Evolutionary conservation across 1,140 invertebrate genomes (phyloP).

Genomic region (Zaprionus tsacasi): DNA sequence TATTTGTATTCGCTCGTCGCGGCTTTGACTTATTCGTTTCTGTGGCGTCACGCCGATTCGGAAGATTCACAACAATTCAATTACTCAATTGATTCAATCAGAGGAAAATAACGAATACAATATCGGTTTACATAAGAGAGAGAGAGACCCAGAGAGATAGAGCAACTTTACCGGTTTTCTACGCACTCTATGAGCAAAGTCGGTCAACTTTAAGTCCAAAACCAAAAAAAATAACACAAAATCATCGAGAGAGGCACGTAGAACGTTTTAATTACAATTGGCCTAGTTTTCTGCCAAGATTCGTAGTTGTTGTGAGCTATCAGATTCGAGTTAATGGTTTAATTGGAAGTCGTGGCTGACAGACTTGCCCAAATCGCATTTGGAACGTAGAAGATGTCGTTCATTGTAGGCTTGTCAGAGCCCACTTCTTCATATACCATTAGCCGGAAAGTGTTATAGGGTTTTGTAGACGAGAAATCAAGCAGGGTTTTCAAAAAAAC

Average conservation of each 20-base stretch:
- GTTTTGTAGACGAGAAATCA: not conserved
- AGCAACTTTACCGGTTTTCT: constrained; percentile 32
- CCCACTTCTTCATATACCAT: not conserved
- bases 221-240: constrained; percentile 34
- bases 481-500: not conserved
- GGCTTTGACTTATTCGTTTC: constrained; percentile 35
- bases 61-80: constrained; percentile 43
- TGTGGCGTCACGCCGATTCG: constrained; percentile 48
- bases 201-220: constrained; percentile 45
- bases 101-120: constrained; percentile 28
- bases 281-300: constrained; percentile 57
- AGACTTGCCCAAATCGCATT: constrained; percentile 39
- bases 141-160: not conserved
- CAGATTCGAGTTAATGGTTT: constrained; percentile 75
- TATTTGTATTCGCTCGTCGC: constrained; percentile 29
- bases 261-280: constrained; percentile 78
- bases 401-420: constrained; percentile 17
- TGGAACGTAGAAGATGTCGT: constrained; percentile 4
- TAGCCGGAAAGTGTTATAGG: not conserved
- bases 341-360: constrained; percentile 62
- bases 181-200: constrained; percentile 47
- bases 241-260: constrained; percentile 58
- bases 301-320: constrained; percentile 44
- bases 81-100: constrained; percentile 67
- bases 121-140: not conserved